Percentiles rank a stretch among this genome's conserved stretches.
phyloP scores from a whole-genome alignment of 2,888 invertebrate genomes.

The Leptinotarsa juncta region DNA sequence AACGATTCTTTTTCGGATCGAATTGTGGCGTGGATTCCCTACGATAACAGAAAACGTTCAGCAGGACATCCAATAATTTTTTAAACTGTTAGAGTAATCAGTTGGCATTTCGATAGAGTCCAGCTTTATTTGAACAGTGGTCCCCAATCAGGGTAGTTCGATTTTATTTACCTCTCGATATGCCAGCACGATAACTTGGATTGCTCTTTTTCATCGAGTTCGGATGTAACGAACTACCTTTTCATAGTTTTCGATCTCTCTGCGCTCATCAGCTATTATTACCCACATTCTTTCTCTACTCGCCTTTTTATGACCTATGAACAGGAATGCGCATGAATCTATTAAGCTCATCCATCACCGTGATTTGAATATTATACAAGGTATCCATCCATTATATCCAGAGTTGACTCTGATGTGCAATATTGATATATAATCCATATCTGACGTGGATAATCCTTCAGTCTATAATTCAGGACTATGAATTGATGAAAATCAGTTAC shows the following conservation, averaged over 20 bases:
- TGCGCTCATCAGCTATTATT: not conserved
- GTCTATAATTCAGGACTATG: not conserved
- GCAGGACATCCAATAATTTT: too few species aligned
- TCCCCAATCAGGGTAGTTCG: not conserved
- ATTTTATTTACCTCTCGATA: not conserved
- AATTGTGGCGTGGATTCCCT: too few species aligned
- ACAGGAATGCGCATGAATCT: not conserved
- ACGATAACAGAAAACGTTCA: too few species aligned
- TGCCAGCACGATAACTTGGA: not conserved
- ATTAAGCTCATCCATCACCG: not conserved
- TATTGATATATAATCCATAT: not conserved
- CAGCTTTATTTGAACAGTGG: not conserved
- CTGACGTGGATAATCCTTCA: not conserved
- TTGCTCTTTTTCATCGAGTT: not conserved
- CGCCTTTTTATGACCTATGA: not conserved
- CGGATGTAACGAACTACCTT: not conserved
- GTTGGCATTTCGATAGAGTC: not conserved
- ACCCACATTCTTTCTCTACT: not conserved
- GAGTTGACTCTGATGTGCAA: not conserved
- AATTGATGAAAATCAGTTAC: too few species aligned
- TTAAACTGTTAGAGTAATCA: not conserved
- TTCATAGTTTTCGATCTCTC: not conserved
- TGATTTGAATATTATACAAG: constrained; percentile 1
- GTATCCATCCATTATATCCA: not conserved
- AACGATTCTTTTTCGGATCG: too few species aligned